These are phyloP conservation scores for Platorchestia sp. DNA, from an alignment of 1,140 invertebrate species.

Conservation along the genomic window DNA sequence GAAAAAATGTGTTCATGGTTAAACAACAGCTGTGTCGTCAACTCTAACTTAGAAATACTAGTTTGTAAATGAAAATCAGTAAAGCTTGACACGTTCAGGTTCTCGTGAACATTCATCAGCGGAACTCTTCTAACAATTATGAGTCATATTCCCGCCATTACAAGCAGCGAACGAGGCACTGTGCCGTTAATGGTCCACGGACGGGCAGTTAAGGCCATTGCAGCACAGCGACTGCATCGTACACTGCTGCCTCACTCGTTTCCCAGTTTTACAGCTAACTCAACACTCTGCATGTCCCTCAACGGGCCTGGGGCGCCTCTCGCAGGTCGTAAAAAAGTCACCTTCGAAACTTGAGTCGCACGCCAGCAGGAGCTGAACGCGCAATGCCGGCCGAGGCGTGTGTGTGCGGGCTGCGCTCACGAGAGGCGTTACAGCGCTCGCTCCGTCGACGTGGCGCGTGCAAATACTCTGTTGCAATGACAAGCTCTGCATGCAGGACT, in stretches of 20 bases:
- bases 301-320: background rate
- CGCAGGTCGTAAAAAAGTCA: background rate
- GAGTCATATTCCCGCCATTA: conserved; percentile 28
- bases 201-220: conserved; percentile 25
- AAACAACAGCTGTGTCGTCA: background rate
- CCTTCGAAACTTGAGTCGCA: background rate
- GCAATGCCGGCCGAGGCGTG: background rate
- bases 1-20: no score
- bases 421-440: background rate
- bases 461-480: no score
- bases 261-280: background rate
- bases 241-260: background rate
- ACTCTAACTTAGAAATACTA: background rate
- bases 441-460: background rate
- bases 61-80: background rate
- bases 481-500: no score
- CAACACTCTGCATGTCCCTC: background rate
- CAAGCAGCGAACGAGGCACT: background rate
- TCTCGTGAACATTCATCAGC: conserved; percentile 37
- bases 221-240: background rate
- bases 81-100: background rate
- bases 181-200: conserved; percentile 14
- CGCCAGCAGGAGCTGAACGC: background rate
- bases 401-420: background rate
- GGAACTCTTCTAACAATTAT: conserved; percentile 2